phyloP scores from a whole-genome alignment of 2,888 invertebrate species.

The Ctenicera cuprea region DNA sequence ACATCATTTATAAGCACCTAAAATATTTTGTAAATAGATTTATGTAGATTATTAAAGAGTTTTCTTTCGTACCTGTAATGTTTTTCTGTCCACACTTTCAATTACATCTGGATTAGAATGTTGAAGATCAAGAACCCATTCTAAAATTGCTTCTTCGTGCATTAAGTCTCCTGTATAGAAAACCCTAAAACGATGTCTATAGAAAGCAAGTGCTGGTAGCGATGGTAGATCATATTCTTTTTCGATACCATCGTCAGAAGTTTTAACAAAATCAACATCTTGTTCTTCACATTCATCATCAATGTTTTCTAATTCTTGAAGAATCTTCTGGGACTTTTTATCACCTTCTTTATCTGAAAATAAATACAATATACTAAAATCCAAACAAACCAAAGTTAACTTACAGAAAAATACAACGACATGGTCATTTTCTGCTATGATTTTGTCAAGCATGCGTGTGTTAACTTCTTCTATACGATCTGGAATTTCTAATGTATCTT shows the following conservation, averaged over 20 bases:
- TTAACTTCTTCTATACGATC: constrained; percentile 96
- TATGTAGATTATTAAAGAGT: neutral
- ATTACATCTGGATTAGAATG: constrained; percentile 92
- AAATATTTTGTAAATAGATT: constrained; percentile 21
- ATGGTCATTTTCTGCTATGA: constrained; percentile 89
- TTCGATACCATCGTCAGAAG: constrained; percentile 90
- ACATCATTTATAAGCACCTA: constrained; percentile 89
- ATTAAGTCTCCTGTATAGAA: constrained; percentile 92
- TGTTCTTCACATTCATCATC: constrained; percentile 95
- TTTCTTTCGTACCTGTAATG: constrained; percentile 77
- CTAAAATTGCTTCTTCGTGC: constrained; percentile 92
- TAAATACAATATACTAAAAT: neutral
- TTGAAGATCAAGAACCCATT: constrained; percentile 91
- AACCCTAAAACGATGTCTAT: constrained; percentile 90
- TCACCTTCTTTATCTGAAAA: constrained; percentile 89
- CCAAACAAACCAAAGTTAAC: no score
- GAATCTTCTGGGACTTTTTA: constrained; percentile 90
- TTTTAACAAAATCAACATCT: constrained; percentile 93
- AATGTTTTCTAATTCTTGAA: constrained; percentile 92
- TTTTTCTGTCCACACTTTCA: constrained; percentile 93
- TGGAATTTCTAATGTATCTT: constrained; percentile 92
- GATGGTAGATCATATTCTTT: constrained; percentile 90
- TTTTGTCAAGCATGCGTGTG: constrained; percentile 91
- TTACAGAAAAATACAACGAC: constrained; percentile 96
- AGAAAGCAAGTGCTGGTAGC: constrained; percentile 90